Evolutionary conservation across 2,797 vertebrate species (phyloP), one percentile per base, ranked within the genome.

Genomic region (Apogon hyalosoma): DNA sequence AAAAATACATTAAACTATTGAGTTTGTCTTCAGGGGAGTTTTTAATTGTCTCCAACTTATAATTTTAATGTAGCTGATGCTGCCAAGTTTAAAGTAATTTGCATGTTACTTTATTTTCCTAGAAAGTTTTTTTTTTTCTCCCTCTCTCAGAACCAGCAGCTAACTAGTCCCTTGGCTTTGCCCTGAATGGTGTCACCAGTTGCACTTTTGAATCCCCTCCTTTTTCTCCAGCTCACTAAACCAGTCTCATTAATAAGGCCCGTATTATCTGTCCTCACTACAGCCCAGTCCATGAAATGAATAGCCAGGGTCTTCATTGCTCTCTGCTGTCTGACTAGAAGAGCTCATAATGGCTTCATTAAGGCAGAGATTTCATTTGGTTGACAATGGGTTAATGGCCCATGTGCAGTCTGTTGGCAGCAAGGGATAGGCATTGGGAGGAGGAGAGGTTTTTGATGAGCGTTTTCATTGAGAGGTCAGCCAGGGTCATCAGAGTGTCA

Each of bases 321-420:
- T 85, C 90, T 92, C 90, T 87, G 85, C 90, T 77, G 90, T 93
- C 89, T 90, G 90, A 92, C 82, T 85, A 81, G 82, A 87, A 89
- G 90, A 86, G 91, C 94, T 93, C 93, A 94, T 95, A 94, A 94
- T 94, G 93, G 94, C 92, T 95, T 94, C 93, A 95, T 95, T 93
- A 88, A 95, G 93, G 93, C 92, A 93, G 92, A 92, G 91, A 90
- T 93, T 94, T 88, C 73, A 93, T 94, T 94, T 94, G 93, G 88
- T 92, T 94, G 88, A 94, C 94, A 95, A 96, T 93, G 91, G 92
- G 80, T 94, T 95, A 95, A 94, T 92, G 87, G 90, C 88, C 88
- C 81, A 88, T 90, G 88, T 73, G 85, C 84, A 86, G 89, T 91
- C 89, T 87, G 88, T 92, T 92, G 83, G 84, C 83, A 69, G 69